Evolutionary conservation across 2,888 invertebrate genomes (phyloP), one percentile per base, ranked within the genome.

Genomic region (Eupeodes latifasciatus): DNA sequence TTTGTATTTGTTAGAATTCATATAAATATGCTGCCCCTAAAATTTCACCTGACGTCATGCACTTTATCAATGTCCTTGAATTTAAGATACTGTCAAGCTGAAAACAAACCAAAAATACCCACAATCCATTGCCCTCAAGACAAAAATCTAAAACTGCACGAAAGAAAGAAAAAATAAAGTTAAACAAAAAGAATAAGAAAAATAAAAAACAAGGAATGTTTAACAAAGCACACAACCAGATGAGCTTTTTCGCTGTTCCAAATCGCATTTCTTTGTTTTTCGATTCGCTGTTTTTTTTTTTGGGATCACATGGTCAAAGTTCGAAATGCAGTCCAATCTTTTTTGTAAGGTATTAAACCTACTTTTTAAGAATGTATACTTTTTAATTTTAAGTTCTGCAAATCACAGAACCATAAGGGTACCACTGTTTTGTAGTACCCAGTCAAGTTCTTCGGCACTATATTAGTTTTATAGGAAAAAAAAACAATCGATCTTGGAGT

Each of bases 111-210:
- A 57, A 88, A 84, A 85, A 85, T 49, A 74, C 44, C 19, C 62
- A 59, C 72, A 88, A 88, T 88, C 81, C 88, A 85, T 88, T 88
- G 88, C 88, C 84, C 88, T 81, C 88, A 66, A 76, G 69, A 27
- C 47, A 76, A 62, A 67, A 81, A 81, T 74, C 74, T 72, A 88
- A 84, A 85, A 85, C 80, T 81, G 62, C 67, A 14, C 62, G 74
- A 53, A 34, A 64, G 57, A 72, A 80, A 80, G 51, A 71, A 77
- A 66, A 40, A 40, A 7, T 3, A 40, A 40, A 40, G 9, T 40
- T 7, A 40, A 69, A 51, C 9, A 61, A 47, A 66, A 66, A 2
- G 27, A 36, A 14, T 19, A 27, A 27, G 47, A 12, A 55, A 44
- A 40, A 67, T 51, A 69, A 51, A 51, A 16, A 69, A 53, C 67